phyloP scores from a whole-genome alignment of 2,797 vertebrate genomes.

The Anolis apletophallus region DNA sequence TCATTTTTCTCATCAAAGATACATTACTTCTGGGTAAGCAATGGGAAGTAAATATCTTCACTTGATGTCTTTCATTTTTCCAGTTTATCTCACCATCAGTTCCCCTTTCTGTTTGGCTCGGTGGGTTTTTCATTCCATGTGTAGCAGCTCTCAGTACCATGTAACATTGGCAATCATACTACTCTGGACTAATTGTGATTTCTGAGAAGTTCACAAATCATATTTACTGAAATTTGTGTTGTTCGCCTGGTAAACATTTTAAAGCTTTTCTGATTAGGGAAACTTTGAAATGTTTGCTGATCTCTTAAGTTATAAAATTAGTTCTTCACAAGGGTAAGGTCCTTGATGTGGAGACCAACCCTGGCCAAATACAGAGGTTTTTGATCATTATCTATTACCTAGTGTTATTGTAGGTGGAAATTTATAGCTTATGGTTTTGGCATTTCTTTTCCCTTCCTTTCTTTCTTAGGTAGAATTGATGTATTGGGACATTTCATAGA shows the following conservation, averaged over 20 bases:
- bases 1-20: neutral
- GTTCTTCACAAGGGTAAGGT: neutral
- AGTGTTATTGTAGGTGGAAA: neutral
- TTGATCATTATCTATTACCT: neutral
- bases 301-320: neutral
- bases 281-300: neutral
- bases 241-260: neutral
- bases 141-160: neutral
- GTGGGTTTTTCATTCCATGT: neutral
- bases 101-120: neutral
- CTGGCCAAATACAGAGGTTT: neutral
- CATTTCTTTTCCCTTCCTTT: neutral
- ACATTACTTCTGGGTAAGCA: neutral
- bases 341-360: neutral
- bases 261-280: neutral
- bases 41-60: neutral
- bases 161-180: neutral
- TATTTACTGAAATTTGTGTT: neutral
- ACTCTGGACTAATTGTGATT: too few species aligned
- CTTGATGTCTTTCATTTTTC: neutral
- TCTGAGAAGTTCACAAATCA: neutral
- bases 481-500: neutral
- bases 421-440: neutral
- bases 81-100: neutral
- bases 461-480: too few species aligned